These are phyloP conservation scores for Hypotaenidia okinawae DNA, from an alignment of 2,797 vertebrate species.

Conservation along the genomic window DNA sequence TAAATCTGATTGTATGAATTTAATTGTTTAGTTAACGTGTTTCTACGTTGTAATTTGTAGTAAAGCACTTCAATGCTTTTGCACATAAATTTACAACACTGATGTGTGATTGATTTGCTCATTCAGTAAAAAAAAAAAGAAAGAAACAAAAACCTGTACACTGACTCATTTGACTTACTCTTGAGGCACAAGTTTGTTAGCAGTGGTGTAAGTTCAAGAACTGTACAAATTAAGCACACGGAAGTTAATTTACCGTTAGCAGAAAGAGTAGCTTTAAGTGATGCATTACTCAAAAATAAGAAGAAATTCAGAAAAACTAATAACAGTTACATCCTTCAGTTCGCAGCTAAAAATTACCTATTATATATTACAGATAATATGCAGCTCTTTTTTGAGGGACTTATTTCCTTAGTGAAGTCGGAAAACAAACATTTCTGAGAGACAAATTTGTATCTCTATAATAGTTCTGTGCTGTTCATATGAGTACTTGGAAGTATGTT, in stretches of 20 bases:
- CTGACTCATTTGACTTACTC: conserved; percentile 78
- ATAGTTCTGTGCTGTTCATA: background rate
- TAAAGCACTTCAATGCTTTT: conserved; percentile 94
- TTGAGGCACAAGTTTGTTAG: conserved; percentile 31
- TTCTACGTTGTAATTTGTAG: conserved; percentile 93
- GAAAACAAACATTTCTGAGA: background rate
- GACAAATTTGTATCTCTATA: background rate
- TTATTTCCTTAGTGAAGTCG: background rate
- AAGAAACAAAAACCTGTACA: conserved; percentile 71
- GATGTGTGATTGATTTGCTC: conserved; percentile 84
- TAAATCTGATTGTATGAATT: conserved; percentile 89
- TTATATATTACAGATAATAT: background rate
- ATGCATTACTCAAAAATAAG: background rate
- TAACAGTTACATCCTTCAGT: background rate
- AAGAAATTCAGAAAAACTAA: background rate
- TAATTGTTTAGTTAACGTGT: conserved; percentile 88
- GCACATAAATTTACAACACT: conserved; percentile 89
- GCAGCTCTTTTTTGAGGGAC: background rate
- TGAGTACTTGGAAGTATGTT: background rate
- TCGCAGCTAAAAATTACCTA: background rate
- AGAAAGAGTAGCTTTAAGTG: background rate
- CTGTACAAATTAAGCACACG: background rate
- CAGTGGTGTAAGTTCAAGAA: background rate
- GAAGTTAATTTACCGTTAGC: background rate
- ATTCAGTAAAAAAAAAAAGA: conserved; percentile 80